Base-by-base conservation (phyloP, 2,888 invertebrate genomes). In the Magallana nippona region DNA sequence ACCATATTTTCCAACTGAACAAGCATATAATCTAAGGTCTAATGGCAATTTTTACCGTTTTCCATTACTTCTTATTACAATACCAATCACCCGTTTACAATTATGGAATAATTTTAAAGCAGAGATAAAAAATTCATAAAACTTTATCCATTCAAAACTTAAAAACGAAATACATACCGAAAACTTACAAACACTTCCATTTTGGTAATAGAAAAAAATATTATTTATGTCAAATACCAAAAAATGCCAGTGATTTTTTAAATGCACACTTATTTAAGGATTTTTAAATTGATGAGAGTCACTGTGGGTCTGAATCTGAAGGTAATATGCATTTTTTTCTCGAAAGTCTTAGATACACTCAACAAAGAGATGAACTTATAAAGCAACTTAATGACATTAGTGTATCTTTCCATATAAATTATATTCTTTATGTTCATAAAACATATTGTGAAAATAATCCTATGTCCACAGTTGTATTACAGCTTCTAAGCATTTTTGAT, bases 181-280 rank as follows among this genome's bases (percentile, higher is more conserved):
- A 58, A 58, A 15, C 58, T 13, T 58, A 5, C n/a, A 58, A n/a
- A n/a, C 5, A 58, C 58, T 58, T 15, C n/a, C n/a, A 79, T 15
- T 79, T 57, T 79, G 22, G 10, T 11, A 56, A 57, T 79, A 57
- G 57, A 57, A 57, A 57, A 57, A 55, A 79, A 79, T 79, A 79
- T 56, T 10, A 19, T 57, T n/a, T n/a, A n/a, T n/a, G 79, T 56
- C 58, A 79, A 56, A 19, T 79, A 19, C 56, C 57, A 56, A 79
- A 56, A 19, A 55, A 79, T 11, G 79, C 79, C 11, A 79, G 56
- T 22, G 56, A 79, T 27, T 56, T 79, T 32, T 32, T 3, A 19
- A 57, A 79, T 57, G 5, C 57, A n/a, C 57, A 79, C n/a, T 27
- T 78, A 17, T 1, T 10, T 10, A 44, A 55, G 22, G 10, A 82